Evolutionary conservation across 2,113 vertebrate species (phyloP), one percentile per base, ranked within the genome.

Genomic region (Natator depressus): DNA sequence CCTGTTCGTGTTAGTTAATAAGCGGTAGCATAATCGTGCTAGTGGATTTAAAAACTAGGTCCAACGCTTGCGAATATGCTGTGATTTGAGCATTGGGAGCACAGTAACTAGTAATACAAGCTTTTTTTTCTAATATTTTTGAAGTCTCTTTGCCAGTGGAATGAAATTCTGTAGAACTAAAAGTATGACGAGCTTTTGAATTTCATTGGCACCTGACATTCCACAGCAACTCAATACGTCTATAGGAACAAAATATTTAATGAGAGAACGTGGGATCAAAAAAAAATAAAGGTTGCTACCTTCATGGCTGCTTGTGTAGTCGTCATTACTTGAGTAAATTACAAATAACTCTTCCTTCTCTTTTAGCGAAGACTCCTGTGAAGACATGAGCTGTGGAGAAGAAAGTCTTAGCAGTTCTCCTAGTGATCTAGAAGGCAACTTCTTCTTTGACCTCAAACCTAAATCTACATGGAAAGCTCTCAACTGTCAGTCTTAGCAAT

Each of bases 381-480:
- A 99, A 97, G 99, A 99, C 59, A 97, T 98, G 98, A 99, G 99
- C 88, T 99, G 99, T 2, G 99, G 99, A 24, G 99, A 99, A 94
- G 99, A 99, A 97, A 98, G 98, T 89, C 98, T 99, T 78, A 98
- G 99, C 98, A 99, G 98, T 38, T 99, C 99, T 62, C 98, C 98
- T 1, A 98, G 99, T 29, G 98, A 99, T 24, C 97, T 98, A 3
- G 99, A 99, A 90, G 98, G 98, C 62, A 84, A 98, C 51, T 99
- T 98, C 98, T 99, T 99, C 97, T 99, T 99, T 27, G 97, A 98
- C 93, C 98, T 99, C 96, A 96, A 97, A 38, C 97, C 93, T 76
- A 97, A 98, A 93, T 92, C 96, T 1, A 98, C 98, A 96, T 98
- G 98, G 95, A 98, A 97, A 72, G 90, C 95, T 35, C 94, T 98